These are phyloP conservation scores for Amphipoea oculea DNA, from an alignment of 2,888 invertebrate species.

Conservation along the genomic window DNA sequence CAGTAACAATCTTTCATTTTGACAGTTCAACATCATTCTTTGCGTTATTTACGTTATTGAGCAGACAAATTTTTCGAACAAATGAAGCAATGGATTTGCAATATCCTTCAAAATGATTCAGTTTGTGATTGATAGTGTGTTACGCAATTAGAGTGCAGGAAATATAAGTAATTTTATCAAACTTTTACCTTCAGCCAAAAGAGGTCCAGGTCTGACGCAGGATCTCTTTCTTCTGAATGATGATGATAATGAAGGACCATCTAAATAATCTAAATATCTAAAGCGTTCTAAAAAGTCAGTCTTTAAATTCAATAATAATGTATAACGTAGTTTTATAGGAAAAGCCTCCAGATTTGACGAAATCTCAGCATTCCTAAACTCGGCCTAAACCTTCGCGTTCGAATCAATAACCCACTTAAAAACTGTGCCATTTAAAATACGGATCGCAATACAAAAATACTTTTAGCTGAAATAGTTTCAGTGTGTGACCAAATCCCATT, in stretches of 20 bases:
- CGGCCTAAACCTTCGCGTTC: background rate
- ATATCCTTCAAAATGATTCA: too few species aligned
- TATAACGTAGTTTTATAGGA: background rate
- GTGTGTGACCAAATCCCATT: slow-evolving; percentile 49
- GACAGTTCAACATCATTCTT: too few species aligned
- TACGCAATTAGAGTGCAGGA: background rate
- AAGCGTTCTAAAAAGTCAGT: background rate
- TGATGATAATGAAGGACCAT: background rate
- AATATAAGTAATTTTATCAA: background rate
- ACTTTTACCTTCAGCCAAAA: background rate
- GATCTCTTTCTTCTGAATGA: background rate
- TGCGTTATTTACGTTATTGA: too few species aligned
- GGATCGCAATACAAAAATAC: slow-evolving; percentile 33
- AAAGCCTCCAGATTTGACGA: background rate
- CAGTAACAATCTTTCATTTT: too few species aligned
- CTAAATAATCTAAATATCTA: background rate
- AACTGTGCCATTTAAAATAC: slow-evolving; percentile 22
- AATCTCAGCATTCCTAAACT: background rate
- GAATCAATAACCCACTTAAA: slow-evolving; percentile 22
- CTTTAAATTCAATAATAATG: background rate
- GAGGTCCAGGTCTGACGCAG: background rate
- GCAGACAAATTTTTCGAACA: too few species aligned
- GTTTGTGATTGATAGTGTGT: too few species aligned
- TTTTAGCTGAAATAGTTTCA: slow-evolving; percentile 35
- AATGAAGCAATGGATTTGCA: too few species aligned